Evolutionary conservation across 2,797 vertebrate species (phyloP), one percentile per base, ranked within the genome.

Genomic region (Chanos chanos): DNA sequence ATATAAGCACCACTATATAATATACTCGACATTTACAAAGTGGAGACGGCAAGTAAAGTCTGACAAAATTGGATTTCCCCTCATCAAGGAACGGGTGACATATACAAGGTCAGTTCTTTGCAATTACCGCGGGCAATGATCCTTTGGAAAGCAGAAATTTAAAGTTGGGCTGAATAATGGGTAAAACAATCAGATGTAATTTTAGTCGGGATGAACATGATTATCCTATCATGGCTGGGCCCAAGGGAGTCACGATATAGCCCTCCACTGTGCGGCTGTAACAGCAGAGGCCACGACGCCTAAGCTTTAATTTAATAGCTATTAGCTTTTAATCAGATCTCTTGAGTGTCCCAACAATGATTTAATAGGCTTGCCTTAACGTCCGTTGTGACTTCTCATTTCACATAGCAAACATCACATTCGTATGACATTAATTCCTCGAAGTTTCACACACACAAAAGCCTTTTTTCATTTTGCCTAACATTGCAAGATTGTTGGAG

Each of bases 81-180:
- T 81, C 74, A 72, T 77, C 75, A 69, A 76, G 76, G 82, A 86
- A 84, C 84, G 80, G 58, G 82, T 85, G 89, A 83, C 79, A 86
- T 76, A 86, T 89, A 88, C 93, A 92, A 93, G 89, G 93, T 93
- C 92, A 88, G 90, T 89, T 91, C 89, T 87, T 89, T 86, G 91
- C 91, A 94, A 96, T 95, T 94, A 94, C 85, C 82, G 87, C 88
- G 89, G 89, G 92, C 92, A 97, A 94, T 93, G 92, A 96, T 93
- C 92, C 94, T 93, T 92, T 85, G 76, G 84, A 91, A 86, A 89
- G 87, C 88, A 94, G 90, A 91, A 94, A 94, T 96, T 94, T 94
- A 96, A 95, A 95, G 92, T 93, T 93, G 84, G 79, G 82, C 83
- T 87, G 89, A 93, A 94, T 93, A 95, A 98, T 93, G 89, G 90